A percentile compares a stretch with the other conserved stretches of the same genome.
Conservation (phyloP, 2,113 vertebrate species). For the Papio anubis region DNA sequence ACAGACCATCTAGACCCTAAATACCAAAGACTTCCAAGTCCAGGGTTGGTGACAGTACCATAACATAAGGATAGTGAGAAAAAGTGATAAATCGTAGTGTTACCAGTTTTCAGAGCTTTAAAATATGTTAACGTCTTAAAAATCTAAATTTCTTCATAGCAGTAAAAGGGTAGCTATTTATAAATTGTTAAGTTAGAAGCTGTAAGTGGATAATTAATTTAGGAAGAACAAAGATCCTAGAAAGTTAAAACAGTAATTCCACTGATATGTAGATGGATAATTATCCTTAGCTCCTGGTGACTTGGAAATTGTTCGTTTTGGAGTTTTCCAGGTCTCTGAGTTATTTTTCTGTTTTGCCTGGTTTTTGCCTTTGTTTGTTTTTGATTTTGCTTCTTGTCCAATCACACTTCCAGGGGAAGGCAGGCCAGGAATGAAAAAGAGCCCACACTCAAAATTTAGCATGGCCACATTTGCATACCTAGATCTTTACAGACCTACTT, state of each 20-base stretch:
- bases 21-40: background rate
- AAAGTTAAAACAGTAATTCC: background rate
- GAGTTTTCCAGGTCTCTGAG: constrained; percentile 4
- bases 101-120: background rate
- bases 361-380: constrained; percentile 32
- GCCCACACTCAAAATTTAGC: background rate
- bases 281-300: background rate
- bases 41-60: background rate
- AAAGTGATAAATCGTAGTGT: background rate
- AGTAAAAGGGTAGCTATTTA: background rate
- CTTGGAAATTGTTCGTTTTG: constrained; percentile 23
- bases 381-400: constrained; percentile 23
- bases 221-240: background rate
- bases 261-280: background rate
- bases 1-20: background rate
- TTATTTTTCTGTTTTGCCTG: background rate
- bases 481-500: background rate
- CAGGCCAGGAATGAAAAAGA: background rate
- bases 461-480: background rate
- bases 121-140: background rate
- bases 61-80: background rate
- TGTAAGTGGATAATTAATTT: background rate
- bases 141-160: background rate
- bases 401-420: background rate
- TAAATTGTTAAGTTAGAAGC: background rate